These are phyloP conservation scores for Pammene fasciana DNA, from an alignment of 2,888 invertebrate genomes.

Conservation along the genomic window DNA sequence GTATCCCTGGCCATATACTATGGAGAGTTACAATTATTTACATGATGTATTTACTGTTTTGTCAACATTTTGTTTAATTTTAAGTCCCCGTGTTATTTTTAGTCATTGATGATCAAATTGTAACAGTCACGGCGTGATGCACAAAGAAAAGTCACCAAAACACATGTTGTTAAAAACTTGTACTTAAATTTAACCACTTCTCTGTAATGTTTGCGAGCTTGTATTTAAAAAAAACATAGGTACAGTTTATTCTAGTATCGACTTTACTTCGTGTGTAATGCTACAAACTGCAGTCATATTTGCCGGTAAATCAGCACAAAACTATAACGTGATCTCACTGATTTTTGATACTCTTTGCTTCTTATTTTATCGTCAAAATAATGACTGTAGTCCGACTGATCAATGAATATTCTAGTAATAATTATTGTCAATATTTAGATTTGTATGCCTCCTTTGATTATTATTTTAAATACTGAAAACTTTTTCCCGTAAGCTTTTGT, in stretches of 20 bases:
- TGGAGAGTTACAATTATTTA: conserved; percentile 59
- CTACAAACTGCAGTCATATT: conserved; percentile 22
- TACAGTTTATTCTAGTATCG: background rate
- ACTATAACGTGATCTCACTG: conserved; percentile 32
- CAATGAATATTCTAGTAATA: conserved; percentile 26
- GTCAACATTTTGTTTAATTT: conserved; percentile 47
- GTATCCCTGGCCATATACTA: conserved; percentile 64
- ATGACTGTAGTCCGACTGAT: conserved; percentile 27
- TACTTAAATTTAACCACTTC: conserved; percentile 30
- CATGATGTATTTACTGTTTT: conserved; percentile 58
- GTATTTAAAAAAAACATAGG: background rate
- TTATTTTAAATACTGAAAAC: background rate
- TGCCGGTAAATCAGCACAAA: conserved; percentile 19
- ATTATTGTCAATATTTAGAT: conserved; percentile 31
- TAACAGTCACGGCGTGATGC: conserved; percentile 20
- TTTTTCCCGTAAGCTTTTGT: background rate
- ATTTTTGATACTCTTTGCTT: conserved; percentile 13
- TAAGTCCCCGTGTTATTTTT: conserved; percentile 50
- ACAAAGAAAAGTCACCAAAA: conserved; percentile 28
- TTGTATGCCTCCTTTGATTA: background rate
- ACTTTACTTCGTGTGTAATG: conserved; percentile 35
- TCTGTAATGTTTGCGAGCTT: conserved; percentile 5
- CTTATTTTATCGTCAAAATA: conserved; percentile 4
- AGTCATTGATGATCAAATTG: conserved; percentile 40
- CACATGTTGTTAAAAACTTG: conserved; percentile 16